Evolutionary conservation across 2,888 invertebrate species (phyloP), one percentile per base, ranked within the genome.

Genomic region (Ectobius pallidus): DNA sequence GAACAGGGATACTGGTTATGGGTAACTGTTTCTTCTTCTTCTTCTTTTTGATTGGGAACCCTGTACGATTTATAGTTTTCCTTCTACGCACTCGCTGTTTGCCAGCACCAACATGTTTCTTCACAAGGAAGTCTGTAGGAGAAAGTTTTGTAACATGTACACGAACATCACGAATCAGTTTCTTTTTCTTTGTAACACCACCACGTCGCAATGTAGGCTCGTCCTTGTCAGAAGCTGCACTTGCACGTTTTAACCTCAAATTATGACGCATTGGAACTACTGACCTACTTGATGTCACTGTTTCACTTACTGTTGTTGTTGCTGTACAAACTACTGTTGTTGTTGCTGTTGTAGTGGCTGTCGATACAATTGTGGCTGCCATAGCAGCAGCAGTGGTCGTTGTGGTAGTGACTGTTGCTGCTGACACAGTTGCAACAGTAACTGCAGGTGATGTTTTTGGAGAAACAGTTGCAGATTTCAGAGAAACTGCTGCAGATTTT

Each of bases 21-120:
- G 27, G 30, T 30, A 16, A 58, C 16, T 90, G 92, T n/a, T n/a
- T n/a, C 81, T 93, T 92, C 81, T 94, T 95, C 83, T 94, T 95
- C 80, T 89, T 91, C 79, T 93, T 93, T 18, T 92, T 85, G 25
- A 90, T 92, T 0, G 96, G 96, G 81, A 96, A 96, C 3, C 96
- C 96, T 20, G 95, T 95, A 78, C 94, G 87, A 80, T 95, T 95
- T 52, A 93, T 91, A 22, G 92, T 90, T 81, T 94, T 91, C 49
- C 94, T 87, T 77, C 93, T 87, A 20, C 87, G 81, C 9, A 85
- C 82, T 76, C 86, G 87, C 78, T 86, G 86, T 78, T 88, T 88
- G 1, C 79, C 77, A 16, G 78, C 77, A 46, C 73, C 75, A 58
- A 74, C 76, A 27, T 76, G 77, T 72, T 78, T 77, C 63, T 76